Percentiles rank a stretch among this genome's conserved stretches.
Conservation (phyloP, 2,113 vertebrate species). For the Pedionomus torquatus region DNA sequence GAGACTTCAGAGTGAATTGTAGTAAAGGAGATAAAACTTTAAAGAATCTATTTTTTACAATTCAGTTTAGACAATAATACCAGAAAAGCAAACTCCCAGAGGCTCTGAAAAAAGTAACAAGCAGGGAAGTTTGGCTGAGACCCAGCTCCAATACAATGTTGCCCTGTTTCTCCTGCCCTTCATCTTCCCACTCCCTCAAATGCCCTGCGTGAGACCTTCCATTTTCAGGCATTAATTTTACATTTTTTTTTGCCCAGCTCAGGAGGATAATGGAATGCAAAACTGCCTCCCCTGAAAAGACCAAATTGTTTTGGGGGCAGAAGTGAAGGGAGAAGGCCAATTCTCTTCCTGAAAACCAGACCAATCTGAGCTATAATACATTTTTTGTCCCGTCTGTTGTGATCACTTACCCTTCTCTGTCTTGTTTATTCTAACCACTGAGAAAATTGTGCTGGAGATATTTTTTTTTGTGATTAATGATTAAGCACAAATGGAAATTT, state of each 20-base stretch:
- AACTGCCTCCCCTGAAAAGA: slow-evolving; percentile 59
- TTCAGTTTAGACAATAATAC: slow-evolving; percentile 40
- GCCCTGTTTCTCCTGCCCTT: slow-evolving; percentile 60
- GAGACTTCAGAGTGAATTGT: slow-evolving; percentile 24
- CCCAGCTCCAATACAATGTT: slow-evolving; percentile 62
- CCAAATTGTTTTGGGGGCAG: neutral
- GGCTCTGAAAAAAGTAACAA: slow-evolving; percentile 48
- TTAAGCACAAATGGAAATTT: slow-evolving; percentile 53
- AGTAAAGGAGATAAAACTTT: slow-evolving; percentile 61
- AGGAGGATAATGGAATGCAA: slow-evolving; percentile 68
- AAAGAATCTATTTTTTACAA: neutral
- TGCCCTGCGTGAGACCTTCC: slow-evolving; percentile 61
- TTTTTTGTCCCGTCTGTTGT: neutral
- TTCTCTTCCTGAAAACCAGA: neutral
- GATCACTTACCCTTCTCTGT: slow-evolving; percentile 15
- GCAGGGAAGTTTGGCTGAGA: slow-evolving; percentile 50
- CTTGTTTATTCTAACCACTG: slow-evolving; percentile 57
- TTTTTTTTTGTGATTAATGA: slow-evolving; percentile 66
- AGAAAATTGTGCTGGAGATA: slow-evolving; percentile 66
- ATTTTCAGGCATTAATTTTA: slow-evolving; percentile 70
- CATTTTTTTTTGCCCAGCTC: slow-evolving; percentile 17
- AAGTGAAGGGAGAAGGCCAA: slow-evolving; percentile 27
- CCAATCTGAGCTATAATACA: neutral
- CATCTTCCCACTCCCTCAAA: slow-evolving; percentile 38
- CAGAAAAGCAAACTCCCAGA: slow-evolving; percentile 63